phyloP scores from a whole-genome alignment of 2,888 invertebrate genomes.

The Cataglyphis albicans region DNA sequence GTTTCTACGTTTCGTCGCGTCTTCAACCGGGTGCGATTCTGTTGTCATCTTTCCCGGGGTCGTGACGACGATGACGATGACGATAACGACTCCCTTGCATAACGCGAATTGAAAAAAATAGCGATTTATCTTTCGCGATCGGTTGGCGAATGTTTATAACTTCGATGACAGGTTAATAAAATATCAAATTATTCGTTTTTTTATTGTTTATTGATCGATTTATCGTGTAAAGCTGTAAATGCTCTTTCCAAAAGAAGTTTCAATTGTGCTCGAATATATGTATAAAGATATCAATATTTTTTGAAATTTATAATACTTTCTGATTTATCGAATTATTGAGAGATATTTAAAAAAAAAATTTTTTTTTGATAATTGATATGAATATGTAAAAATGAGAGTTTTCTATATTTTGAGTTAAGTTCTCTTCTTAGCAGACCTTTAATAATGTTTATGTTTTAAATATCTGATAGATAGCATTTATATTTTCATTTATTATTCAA shows the following conservation, averaged over 20 bases:
- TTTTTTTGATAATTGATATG: not conserved
- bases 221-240: not conserved
- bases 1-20: not conserved
- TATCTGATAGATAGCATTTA: not conserved
- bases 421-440: too few relatives aligned
- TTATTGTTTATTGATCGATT: constrained; percentile 1
- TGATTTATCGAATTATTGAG: not conserved
- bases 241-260: not conserved
- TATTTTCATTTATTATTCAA: too few relatives aligned
- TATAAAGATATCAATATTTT: not conserved
- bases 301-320: not conserved
- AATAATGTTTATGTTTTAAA: too few relatives aligned
- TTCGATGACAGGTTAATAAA: not conserved
- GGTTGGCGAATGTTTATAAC: not conserved
- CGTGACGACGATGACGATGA: not conserved
- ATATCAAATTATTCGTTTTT: not conserved
- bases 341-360: not conserved
- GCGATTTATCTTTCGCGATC: constrained; percentile 40
- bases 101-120: constrained; percentile 17
- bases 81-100: constrained; percentile 5
- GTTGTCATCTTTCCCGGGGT: not conserved
- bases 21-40: not conserved
- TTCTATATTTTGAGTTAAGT: too few relatives aligned
- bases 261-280: not conserved
- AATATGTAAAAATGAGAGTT: not conserved